A percentile compares a stretch with the other conserved stretches of the same genome.
These are phyloP conservation scores for Parotia lawesii DNA, from an alignment of 2,113 vertebrate species.

Conservation along the genomic window DNA sequence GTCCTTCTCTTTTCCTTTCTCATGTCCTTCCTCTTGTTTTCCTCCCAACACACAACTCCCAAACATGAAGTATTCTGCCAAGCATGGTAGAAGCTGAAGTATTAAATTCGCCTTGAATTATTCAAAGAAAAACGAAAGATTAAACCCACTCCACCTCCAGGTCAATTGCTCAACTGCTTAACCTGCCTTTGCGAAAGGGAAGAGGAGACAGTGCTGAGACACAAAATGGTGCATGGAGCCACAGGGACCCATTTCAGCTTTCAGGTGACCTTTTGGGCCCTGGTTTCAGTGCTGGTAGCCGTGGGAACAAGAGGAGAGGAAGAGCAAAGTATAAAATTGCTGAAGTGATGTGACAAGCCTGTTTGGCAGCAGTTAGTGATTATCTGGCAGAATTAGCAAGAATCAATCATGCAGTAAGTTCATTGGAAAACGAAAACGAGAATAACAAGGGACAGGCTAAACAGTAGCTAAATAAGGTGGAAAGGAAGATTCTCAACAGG, in stretches of 20 bases:
- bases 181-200: neutral
- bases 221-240: neutral
- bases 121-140: neutral
- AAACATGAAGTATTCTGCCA: neutral
- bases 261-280: neutral
- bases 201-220: neutral
- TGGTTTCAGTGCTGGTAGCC: neutral
- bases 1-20: neutral
- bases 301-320: neutral
- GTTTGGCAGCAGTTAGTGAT: neutral
- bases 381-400: neutral
- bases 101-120: neutral
- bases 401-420: constrained; percentile 5
- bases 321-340: neutral
- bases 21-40: neutral
- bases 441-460: neutral
- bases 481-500: neutral
- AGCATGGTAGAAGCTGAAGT: neutral
- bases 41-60: neutral
- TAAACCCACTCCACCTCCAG: neutral
- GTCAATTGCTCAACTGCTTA: neutral
- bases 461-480: neutral
- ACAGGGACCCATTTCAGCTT: neutral
- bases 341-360: neutral
- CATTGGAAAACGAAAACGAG: constrained; percentile 19